These are phyloP conservation scores for Trachymyrmex septentrionalis DNA, from an alignment of 1,140 invertebrate genomes.

Conservation along the genomic window DNA sequence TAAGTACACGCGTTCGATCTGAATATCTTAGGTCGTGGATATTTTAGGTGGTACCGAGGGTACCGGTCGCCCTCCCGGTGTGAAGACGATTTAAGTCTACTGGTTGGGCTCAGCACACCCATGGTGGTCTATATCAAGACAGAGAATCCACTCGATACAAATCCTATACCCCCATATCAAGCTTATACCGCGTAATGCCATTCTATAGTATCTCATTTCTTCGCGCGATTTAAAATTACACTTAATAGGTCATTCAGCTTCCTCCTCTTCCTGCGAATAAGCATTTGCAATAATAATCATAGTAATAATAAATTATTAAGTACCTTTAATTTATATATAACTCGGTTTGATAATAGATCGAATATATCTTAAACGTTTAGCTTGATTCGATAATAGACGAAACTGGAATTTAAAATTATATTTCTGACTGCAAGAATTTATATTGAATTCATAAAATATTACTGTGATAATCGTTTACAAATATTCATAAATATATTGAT, in stretches of 20 bases:
- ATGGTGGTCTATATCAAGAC: conserved; percentile 83
- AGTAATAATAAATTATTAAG: not conserved
- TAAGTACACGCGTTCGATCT: conserved; percentile 73
- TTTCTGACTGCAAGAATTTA: not conserved
- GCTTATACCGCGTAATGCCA: conserved; percentile 50
- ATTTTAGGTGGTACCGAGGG: conserved; percentile 77
- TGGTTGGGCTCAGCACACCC: conserved; percentile 75
- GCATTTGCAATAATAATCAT: not conserved
- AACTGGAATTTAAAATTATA: not conserved
- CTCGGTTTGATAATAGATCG: not conserved
- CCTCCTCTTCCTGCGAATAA: not conserved
- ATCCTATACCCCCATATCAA: conserved; percentile 56
- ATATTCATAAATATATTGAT: conserved; percentile 5
- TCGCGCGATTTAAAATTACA: conserved; percentile 60
- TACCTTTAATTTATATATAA: conserved; percentile 16
- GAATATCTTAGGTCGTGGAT: conserved; percentile 76
- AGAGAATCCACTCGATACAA: conserved; percentile 76
- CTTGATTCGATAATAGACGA: not conserved
- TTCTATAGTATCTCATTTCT: conserved; percentile 47
- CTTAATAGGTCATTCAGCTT: conserved; percentile 21
- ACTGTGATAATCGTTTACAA: not conserved
- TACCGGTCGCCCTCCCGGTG: conserved; percentile 78
- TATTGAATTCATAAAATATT: not conserved
- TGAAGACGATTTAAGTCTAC: conserved; percentile 83
- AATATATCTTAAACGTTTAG: not conserved